A percentile compares a stretch with the other conserved stretches of the same genome.
Conservation (phyloP, 2,888 invertebrate species). For the Ormyrus rosae region DNA sequence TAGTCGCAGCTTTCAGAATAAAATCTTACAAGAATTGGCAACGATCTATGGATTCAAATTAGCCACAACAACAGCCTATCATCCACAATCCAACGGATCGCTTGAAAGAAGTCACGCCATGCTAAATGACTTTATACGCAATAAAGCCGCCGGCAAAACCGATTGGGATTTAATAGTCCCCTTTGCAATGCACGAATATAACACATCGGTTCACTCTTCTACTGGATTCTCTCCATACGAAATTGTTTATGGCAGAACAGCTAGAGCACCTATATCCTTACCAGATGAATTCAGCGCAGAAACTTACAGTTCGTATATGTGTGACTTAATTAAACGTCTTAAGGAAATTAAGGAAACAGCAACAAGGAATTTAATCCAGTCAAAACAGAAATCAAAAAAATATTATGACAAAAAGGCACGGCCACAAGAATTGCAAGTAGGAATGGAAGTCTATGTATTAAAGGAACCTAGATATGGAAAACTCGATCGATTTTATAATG, state of each 20-base stretch:
- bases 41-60: slow-evolving; percentile 5
- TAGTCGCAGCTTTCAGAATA: too few relatives aligned
- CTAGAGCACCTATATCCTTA: too few relatives aligned
- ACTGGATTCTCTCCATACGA: not conserved
- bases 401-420: not conserved
- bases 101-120: slow-evolving; percentile 16
- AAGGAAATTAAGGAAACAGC: not conserved
- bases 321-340: not conserved
- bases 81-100: slow-evolving; percentile 15
- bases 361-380: not conserved
- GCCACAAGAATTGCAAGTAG: slow-evolving; percentile 1
- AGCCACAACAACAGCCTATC: slow-evolving; percentile 4
- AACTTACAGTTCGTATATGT: not conserved
- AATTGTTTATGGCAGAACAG: not conserved
- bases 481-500: not conserved
- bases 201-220: not conserved
- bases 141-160: not conserved
- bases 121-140: not conserved
- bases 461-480: slow-evolving; percentile 1
- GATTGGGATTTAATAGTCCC: slow-evolving; percentile 1
- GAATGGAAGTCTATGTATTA: not conserved
- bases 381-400: not conserved
- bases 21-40: not conserved
- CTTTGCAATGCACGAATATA: slow-evolving; percentile 14
- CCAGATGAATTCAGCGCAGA: not conserved